Percentiles rank a stretch among this genome's conserved stretches.
These are phyloP conservation scores for Heterodera schachtii DNA, from an alignment of 1,140 invertebrate genomes.

Conservation along the genomic window DNA sequence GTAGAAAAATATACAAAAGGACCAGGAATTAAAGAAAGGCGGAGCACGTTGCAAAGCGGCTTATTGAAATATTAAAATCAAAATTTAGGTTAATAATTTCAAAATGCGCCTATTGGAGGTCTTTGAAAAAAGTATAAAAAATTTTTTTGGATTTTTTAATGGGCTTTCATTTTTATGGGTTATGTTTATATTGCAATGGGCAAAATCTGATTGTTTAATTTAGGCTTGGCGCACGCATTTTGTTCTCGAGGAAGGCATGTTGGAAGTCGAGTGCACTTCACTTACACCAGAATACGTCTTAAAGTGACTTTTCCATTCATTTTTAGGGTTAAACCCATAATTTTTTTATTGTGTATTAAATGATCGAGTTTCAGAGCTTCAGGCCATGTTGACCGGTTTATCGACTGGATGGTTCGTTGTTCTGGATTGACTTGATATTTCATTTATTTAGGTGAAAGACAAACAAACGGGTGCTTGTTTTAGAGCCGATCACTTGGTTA, in stretches of 20 bases:
- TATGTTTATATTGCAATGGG: no score
- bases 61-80: no score
- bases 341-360: no score
- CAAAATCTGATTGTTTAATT: not conserved
- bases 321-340: not conserved
- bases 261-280: conserved; percentile 96
- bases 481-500: conserved; percentile 95
- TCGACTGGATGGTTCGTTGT: conserved; percentile 85
- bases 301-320: conserved; percentile 71
- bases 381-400: conserved; percentile 97
- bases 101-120: no score
- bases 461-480: conserved; percentile 92
- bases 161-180: no score
- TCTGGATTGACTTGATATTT: not conserved
- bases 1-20: no score
- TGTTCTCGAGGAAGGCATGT: conserved; percentile 94
- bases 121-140: no score
- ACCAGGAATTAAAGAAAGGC: no score
- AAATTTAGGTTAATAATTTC: no score
- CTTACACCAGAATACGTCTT: conserved; percentile 93
- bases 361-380: conserved; percentile 75
- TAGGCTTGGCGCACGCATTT: conserved; percentile 88
- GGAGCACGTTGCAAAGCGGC: no score
- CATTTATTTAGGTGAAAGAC: conserved; percentile 77
- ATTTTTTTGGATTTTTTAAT: no score